These are phyloP conservation scores for Mimas tiliae DNA, from an alignment of 2,888 invertebrate species.

Conservation along the genomic window DNA sequence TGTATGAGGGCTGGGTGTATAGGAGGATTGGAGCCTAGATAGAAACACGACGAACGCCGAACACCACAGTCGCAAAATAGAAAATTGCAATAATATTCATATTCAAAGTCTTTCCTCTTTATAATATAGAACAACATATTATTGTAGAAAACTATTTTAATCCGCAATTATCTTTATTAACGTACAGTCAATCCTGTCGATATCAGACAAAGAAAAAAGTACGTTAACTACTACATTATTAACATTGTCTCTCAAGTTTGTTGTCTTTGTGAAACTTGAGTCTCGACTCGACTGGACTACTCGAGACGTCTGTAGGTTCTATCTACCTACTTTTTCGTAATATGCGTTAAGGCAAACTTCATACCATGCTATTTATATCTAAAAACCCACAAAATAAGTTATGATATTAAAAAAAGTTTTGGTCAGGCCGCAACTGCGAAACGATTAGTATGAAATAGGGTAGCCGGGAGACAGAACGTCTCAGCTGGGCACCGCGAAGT, in stretches of 20 bases:
- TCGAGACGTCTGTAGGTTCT: conserved; percentile 10
- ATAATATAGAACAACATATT: background rate
- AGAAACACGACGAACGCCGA: no score
- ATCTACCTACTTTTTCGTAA: conserved; percentile 4
- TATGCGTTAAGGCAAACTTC: background rate
- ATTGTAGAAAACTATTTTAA: background rate
- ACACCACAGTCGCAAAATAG: no score
- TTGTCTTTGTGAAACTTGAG: conserved; percentile 22
- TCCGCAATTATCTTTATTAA: background rate
- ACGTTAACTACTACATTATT: conserved; percentile 15
- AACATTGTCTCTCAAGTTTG: conserved; percentile 22
- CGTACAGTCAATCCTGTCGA: background rate
- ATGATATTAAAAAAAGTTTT: conserved; percentile 24
- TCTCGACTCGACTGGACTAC: conserved; percentile 14
- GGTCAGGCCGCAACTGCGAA: conserved; percentile 32
- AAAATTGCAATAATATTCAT: background rate
- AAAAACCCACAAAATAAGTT: conserved; percentile 15
- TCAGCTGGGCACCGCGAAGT: conserved; percentile 67
- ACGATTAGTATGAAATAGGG: conserved; percentile 56
- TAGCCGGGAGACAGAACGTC: conserved; percentile 64
- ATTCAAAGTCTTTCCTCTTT: background rate
- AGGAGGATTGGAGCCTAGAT: no score
- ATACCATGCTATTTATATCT: background rate
- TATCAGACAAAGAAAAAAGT: background rate
- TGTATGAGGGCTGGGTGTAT: no score